These are phyloP conservation scores for Dendroctonus ponderosae DNA, from an alignment of 1,140 invertebrate genomes.

Conservation along the genomic window DNA sequence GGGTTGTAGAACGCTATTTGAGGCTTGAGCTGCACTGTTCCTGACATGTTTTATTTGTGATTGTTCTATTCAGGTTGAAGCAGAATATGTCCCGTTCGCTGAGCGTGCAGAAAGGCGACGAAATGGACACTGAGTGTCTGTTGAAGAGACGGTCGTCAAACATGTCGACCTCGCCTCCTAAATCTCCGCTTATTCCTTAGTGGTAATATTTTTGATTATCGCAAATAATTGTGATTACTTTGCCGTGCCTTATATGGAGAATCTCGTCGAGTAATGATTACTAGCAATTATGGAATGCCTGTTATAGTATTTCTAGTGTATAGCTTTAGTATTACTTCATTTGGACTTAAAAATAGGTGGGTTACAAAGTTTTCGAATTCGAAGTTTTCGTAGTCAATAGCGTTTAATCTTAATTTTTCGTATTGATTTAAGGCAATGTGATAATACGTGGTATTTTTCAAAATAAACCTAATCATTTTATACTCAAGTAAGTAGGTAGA, in stretches of 20 bases:
- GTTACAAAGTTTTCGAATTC: too few relatives aligned
- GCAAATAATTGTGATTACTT: background rate
- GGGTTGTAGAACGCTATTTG: background rate
- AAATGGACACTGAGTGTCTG: slow-evolving; percentile 2
- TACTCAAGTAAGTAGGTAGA: too few relatives aligned
- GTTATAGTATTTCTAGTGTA: too few relatives aligned
- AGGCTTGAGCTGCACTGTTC: background rate
- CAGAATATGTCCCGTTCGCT: slow-evolving; percentile 14
- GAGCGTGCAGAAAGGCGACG: slow-evolving; percentile 15
- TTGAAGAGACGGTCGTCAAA: slow-evolving; percentile 23
- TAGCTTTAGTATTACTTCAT: slow-evolving; percentile 37
- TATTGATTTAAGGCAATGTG: too few relatives aligned
- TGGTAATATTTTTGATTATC: background rate
- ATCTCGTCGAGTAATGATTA: background rate
- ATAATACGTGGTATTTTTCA: too few relatives aligned
- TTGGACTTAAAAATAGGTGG: slow-evolving; percentile 29
- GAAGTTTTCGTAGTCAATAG: too few relatives aligned
- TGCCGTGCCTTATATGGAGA: background rate
- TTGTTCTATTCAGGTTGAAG: slow-evolving; percentile 4
- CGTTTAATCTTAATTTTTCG: too few relatives aligned
- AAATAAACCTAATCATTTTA: too few relatives aligned
- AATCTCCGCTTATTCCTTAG: slow-evolving; percentile 7
- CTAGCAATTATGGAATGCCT: too few relatives aligned
- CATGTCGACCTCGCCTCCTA: slow-evolving; percentile 13
- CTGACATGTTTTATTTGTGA: too few relatives aligned